Evolutionary conservation across 2,888 invertebrate species (phyloP).

Genomic region (Sphaerophoria taeniata): DNA sequence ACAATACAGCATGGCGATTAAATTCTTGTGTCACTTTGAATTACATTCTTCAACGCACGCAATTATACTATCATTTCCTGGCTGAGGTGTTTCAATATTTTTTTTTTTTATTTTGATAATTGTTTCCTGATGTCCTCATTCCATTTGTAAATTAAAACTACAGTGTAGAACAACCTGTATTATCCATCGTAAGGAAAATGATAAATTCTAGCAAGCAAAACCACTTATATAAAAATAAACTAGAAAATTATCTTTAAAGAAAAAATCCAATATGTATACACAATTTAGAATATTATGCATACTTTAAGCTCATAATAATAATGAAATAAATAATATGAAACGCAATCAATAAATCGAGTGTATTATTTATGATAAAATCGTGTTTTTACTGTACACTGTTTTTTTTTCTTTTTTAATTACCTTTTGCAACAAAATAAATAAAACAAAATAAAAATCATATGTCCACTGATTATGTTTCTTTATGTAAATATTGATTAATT

Average conservation of each 20-base stretch:
- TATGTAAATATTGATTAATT: constrained; percentile 63
- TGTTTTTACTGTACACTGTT: constrained; percentile 30
- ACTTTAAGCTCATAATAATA: constrained; percentile 35
- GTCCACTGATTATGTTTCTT: constrained; percentile 40
- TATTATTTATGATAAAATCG: constrained; percentile 46
- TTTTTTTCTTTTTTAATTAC: constrained; percentile 10
- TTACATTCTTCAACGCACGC: too few relatives aligned
- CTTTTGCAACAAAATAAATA: constrained; percentile 20
- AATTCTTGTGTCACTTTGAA: too few relatives aligned
- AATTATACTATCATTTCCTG: neutral
- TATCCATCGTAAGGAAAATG: constrained; percentile 58
- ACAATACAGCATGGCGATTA: too few relatives aligned
- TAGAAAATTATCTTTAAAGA: constrained; percentile 27
- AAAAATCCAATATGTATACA: constrained; percentile 48
- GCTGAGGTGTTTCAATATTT: constrained; percentile 18
- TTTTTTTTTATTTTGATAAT: too few relatives aligned
- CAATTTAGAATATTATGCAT: constrained; percentile 51
- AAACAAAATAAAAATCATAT: constrained; percentile 14
- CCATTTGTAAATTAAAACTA: constrained; percentile 48
- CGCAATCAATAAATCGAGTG: constrained; percentile 34
- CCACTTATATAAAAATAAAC: constrained; percentile 38
- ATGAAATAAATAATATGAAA: constrained; percentile 34
- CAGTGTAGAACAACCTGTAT: constrained; percentile 43
- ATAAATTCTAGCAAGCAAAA: constrained; percentile 49
- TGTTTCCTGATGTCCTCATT: constrained; percentile 58